A percentile compares a stretch with the other conserved stretches of the same genome.
Conservation (phyloP, 1,140 invertebrate genomes). For the Ceratosolen solmsi region DNA sequence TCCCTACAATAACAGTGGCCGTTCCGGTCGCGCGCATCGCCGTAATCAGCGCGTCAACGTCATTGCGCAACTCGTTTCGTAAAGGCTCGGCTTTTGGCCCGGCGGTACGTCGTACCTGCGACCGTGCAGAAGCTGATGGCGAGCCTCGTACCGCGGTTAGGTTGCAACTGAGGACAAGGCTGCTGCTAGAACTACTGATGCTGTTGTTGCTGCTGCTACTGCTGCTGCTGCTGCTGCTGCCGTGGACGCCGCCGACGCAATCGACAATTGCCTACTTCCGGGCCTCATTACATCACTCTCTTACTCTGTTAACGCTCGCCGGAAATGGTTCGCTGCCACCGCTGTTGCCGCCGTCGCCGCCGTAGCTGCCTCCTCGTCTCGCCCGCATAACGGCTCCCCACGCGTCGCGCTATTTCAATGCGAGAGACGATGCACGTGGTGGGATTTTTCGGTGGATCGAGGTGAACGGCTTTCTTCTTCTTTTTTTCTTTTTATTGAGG, state of each 20-base stretch:
- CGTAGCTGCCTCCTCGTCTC: background rate
- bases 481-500: too few relatives aligned
- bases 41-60: background rate
- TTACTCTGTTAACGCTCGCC: slow-evolving; percentile 75
- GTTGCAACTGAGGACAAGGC: slow-evolving; percentile 26
- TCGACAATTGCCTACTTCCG: slow-evolving; percentile 74
- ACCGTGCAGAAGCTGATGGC: too few relatives aligned
- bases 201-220: slow-evolving; percentile 61
- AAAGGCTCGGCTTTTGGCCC: background rate
- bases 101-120: too few relatives aligned
- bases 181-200: slow-evolving; percentile 58
- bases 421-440: background rate
- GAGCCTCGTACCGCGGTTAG: background rate
- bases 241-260: slow-evolving; percentile 57
- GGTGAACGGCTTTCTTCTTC: background rate
- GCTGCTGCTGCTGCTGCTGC: slow-evolving; percentile 58
- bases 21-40: too few relatives aligned
- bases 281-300: slow-evolving; percentile 76
- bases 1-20: too few relatives aligned
- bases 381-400: slow-evolving; percentile 23
- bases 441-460: background rate
- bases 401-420: background rate
- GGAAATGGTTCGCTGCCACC: slow-evolving; percentile 63
- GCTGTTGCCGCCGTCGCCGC: too few relatives aligned
- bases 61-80: background rate